Base-by-base conservation (phyloP, 2,888 invertebrate genomes). In the Cinara cedri region DNA sequence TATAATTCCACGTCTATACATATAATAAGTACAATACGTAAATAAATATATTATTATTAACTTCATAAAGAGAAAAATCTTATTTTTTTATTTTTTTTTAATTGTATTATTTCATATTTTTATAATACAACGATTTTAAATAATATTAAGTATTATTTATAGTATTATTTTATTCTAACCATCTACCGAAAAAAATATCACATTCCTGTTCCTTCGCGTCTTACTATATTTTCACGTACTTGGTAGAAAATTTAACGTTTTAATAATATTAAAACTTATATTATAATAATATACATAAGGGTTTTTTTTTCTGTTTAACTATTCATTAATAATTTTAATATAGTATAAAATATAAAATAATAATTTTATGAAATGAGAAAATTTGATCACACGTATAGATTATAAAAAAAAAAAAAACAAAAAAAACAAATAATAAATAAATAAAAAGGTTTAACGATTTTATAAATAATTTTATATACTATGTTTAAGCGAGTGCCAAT, bases 181-280 rank as follows among this genome's bases (percentile, higher is more conserved):
- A 74, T 24, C 63, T 75, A 75, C 21, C 16, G 10, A 65, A 75
- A 74, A 57, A 74, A 65, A 65, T 75, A 75, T 75, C 74, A 75
- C 74, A 75, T 75, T 75, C 74, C 24, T 42, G 63, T 75, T 75
- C 54, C 63, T 65, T 65, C 34, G 19, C 16, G 46, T 74, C 51
- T 74, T 54, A 54, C 54, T 75, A 75, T 65, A 34, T 71, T 44
- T 65, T 65, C 44, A 63, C 8, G 34, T 6, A 65, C 51, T n/a
- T 75, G 63, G 63, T 75, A 62, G 13, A 49, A 34, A 62, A 60
- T 72, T 57, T 8, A 3, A 72, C 24, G 54, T 44, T 24, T 4
- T 34, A 34, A 34, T 34, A 71, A 24, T 46, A n/a, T n/a, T n/a
- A n/a, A n/a, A n/a, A n/a, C n/a, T n/a, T n/a, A n/a, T n/a, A n/a